Conservation (phyloP, 2,113 vertebrate species). For the Embiotoca jacksoni region DNA sequence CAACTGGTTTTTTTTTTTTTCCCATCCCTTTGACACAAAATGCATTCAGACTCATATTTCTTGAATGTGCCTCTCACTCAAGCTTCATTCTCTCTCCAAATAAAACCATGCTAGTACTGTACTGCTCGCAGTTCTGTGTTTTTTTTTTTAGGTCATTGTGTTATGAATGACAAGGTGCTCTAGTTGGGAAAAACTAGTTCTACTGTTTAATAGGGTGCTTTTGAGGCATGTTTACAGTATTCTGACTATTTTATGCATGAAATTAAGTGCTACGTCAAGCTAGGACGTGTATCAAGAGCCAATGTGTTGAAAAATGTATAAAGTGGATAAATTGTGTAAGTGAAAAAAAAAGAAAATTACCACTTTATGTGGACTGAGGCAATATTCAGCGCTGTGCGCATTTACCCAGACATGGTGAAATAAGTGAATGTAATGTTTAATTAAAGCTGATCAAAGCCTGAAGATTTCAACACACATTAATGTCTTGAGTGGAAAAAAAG, state of each 20-base stretch:
- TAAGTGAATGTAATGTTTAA: constrained; percentile 39
- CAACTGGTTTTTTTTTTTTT: not conserved
- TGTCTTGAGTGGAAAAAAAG: constrained; percentile 27
- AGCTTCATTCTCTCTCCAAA: not conserved
- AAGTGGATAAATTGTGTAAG: not conserved
- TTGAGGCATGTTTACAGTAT: constrained; percentile 10
- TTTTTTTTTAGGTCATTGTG: constrained; percentile 58
- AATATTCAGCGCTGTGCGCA: constrained; percentile 1
- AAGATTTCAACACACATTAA: constrained; percentile 40
- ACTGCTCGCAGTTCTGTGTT: constrained; percentile 12
- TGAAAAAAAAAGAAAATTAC: not conserved
- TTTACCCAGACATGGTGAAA: not conserved
- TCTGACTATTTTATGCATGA: not conserved
- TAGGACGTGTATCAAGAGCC: not conserved
- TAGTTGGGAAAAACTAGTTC: constrained; percentile 35
- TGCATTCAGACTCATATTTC: not conserved
- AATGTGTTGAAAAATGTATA: not conserved
- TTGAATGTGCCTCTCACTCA: constrained; percentile 4
- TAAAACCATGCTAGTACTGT: not conserved
- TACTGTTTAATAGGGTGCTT: constrained; percentile 20
- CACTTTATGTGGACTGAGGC: not conserved
- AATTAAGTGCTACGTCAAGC: not conserved
- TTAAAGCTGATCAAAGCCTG: constrained; percentile 42
- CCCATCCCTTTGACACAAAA: not conserved
- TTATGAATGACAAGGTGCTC: constrained; percentile 41